phyloP scores from a whole-genome alignment of 2,113 vertebrate species.

The Brachirus orientalis region DNA sequence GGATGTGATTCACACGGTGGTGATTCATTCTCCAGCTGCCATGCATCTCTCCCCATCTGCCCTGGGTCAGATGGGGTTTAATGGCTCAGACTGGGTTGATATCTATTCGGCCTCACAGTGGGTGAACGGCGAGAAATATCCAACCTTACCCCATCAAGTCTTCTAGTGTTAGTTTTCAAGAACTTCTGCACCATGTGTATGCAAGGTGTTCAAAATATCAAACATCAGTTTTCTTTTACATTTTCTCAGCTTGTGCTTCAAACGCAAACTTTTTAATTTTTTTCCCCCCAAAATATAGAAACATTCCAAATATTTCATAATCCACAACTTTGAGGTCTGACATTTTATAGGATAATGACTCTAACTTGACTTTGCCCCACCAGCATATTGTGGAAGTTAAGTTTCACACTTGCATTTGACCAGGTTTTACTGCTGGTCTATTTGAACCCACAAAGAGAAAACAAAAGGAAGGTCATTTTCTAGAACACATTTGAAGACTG shows the following conservation, averaged over 20 bases:
- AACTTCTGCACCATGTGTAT: background rate
- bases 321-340: background rate
- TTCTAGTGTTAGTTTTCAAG: background rate
- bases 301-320: background rate
- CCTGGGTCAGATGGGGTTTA: slow-evolving; percentile 56
- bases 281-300: background rate
- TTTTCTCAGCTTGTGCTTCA: background rate
- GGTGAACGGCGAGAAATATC: slow-evolving; percentile 10
- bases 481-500: background rate
- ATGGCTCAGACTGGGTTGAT: slow-evolving; percentile 24
- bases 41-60: slow-evolving; percentile 13
- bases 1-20: slow-evolving; percentile 60
- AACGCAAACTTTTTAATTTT: background rate
- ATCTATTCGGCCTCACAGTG: slow-evolving; percentile 2
- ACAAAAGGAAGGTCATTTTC: background rate
- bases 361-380: background rate
- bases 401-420: background rate
- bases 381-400: background rate
- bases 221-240: background rate
- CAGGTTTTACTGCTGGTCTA: background rate
- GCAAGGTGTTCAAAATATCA: background rate
- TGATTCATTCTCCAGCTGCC: slow-evolving; percentile 65
- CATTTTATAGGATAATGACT: background rate
- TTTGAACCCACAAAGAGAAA: background rate
- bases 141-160: slow-evolving; percentile 9